phyloP scores from a whole-genome alignment of 2,113 vertebrate genomes.

The Hydropotes inermis region DNA sequence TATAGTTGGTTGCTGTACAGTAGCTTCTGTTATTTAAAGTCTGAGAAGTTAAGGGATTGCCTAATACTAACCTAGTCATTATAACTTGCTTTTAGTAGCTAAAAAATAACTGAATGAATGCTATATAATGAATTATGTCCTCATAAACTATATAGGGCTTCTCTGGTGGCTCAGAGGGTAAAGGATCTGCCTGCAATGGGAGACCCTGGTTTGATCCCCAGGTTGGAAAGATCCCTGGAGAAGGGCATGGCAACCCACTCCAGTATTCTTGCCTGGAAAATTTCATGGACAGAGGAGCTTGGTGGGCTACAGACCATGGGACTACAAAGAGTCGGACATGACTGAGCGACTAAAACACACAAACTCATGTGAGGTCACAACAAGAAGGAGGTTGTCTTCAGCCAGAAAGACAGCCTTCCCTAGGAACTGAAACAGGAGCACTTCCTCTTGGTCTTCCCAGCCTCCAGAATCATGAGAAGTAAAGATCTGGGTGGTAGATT shows the following conservation, averaged over 20 bases:
- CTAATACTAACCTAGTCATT: not conserved
- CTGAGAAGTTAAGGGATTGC: not conserved
- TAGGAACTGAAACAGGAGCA: not conserved
- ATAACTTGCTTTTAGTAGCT: not conserved
- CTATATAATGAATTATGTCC: not conserved
- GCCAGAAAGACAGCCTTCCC: not conserved
- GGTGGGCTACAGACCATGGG: not conserved
- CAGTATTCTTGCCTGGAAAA: not conserved
- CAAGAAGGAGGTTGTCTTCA: not conserved
- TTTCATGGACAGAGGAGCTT: not conserved
- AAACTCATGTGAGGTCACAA: not conserved
- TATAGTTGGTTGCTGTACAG: not conserved
- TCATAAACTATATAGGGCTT: not conserved
- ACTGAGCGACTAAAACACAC: not conserved
- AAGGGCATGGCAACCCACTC: not conserved
- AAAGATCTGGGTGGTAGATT: not conserved
- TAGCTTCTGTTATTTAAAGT: not conserved
- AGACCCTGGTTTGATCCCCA: not conserved
- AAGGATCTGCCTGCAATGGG: not conserved
- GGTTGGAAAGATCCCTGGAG: not conserved
- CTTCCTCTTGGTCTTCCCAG: not conserved
- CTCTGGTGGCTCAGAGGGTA: not conserved
- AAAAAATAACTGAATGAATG: not conserved
- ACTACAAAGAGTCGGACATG: not conserved
- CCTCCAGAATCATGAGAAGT: not conserved